A percentile compares a stretch with the other conserved stretches of the same genome.
Evolutionary conservation across 37 sponge, comb jelly and placozoan genomes (phyloP).

Genomic region (Oopsacas minuta): DNA sequence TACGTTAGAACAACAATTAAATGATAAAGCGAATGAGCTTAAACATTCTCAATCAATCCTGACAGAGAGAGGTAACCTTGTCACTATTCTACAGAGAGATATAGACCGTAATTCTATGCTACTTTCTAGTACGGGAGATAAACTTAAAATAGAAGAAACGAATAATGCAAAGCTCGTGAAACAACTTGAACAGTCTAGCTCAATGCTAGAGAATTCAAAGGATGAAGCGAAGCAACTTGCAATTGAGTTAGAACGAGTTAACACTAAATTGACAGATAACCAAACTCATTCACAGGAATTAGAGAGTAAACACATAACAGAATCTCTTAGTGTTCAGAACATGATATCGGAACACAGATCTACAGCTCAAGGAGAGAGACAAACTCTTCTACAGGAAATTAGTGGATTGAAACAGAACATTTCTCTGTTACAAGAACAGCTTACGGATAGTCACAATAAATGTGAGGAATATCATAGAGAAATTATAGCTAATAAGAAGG

Average conservation of each 20-base stretch:
- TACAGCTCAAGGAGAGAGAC: background rate
- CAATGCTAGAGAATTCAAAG: background rate
- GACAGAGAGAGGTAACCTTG: slow-evolving; percentile 26
- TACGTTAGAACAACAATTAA: background rate
- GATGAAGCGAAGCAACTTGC: background rate
- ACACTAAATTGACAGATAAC: background rate
- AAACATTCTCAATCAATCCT: slow-evolving; percentile 13
- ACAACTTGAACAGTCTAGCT: background rate
- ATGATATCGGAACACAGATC: background rate
- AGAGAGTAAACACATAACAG: background rate
- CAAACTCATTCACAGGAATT: background rate
- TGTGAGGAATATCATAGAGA: background rate
- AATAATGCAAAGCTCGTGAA: background rate
- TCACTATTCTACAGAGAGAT: slow-evolving; percentile 28
- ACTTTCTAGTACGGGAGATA: background rate
- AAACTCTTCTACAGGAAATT: background rate
- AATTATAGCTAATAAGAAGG: background rate
- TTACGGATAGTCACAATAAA: background rate
- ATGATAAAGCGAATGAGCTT: background rate
- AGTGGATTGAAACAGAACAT: background rate
- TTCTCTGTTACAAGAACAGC: background rate
- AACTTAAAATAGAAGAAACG: background rate
- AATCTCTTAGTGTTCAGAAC: background rate
- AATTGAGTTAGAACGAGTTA: background rate
- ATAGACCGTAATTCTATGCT: slow-evolving; percentile 21